These are phyloP conservation scores for Heterotilapia buettikoferi DNA, from an alignment of 2,113 vertebrate species.

Conservation along the genomic window DNA sequence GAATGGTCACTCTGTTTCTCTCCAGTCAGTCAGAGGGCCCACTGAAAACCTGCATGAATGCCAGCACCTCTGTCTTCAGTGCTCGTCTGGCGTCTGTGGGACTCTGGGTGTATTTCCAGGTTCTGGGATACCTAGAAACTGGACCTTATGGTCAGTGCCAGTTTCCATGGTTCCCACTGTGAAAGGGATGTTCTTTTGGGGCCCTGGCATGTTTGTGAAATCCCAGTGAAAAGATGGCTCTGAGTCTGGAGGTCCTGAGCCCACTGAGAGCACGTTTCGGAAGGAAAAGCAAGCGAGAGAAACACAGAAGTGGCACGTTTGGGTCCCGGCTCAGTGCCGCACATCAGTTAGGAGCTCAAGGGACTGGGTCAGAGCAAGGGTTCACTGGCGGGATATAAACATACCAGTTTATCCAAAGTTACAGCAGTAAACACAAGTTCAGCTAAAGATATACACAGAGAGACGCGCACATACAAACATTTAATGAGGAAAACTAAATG, in stretches of 20 bases:
- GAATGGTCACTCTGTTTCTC: slow-evolving; percentile 54
- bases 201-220: slow-evolving; percentile 41
- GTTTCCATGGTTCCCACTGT: slow-evolving; percentile 57
- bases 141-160: slow-evolving; percentile 44
- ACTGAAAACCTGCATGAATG: slow-evolving; percentile 14
- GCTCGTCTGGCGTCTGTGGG: slow-evolving; percentile 28
- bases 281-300: background rate
- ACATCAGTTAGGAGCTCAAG: background rate
- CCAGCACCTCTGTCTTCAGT: slow-evolving; percentile 34
- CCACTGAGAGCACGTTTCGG: slow-evolving; percentile 34
- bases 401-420: background rate
- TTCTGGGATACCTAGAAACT: slow-evolving; percentile 55
- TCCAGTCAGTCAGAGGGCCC: slow-evolving; percentile 48
- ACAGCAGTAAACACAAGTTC: background rate
- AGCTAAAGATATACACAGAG: background rate
- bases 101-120: slow-evolving; percentile 43
- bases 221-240: slow-evolving; percentile 59
- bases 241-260: slow-evolving; percentile 40
- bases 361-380: slow-evolving; percentile 26
- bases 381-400: slow-evolving; percentile 3
- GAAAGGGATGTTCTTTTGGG: slow-evolving; percentile 46
- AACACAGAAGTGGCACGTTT: slow-evolving; percentile 30
- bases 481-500: background rate
- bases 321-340: slow-evolving; percentile 19
- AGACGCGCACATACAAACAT: background rate